Conservation (phyloP, 2,888 invertebrate species). For the Nipponacmea schrenckii region DNA sequence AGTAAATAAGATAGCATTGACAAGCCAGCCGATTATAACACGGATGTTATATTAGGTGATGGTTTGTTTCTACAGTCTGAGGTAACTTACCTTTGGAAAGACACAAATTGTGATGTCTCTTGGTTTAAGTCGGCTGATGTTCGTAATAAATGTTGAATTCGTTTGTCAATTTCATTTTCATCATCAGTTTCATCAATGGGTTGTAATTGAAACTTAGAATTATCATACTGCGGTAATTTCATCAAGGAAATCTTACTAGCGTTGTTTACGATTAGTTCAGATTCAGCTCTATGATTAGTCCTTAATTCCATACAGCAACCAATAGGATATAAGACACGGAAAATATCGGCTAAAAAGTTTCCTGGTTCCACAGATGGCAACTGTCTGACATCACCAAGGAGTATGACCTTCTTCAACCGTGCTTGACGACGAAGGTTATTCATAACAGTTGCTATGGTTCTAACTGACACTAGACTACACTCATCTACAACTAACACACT, state of each 20-base stretch:
- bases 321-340: constrained; percentile 21
- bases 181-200: constrained; percentile 11
- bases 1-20: no score
- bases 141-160: constrained; percentile 36
- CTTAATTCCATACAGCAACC: constrained; percentile 48
- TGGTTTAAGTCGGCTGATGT: constrained; percentile 39
- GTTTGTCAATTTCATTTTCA: constrained; percentile 27
- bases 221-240: constrained; percentile 44
- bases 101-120: constrained; percentile 55
- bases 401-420: constrained; percentile 46
- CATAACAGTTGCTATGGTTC: constrained; percentile 49
- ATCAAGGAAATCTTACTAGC: constrained; percentile 52
- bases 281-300: constrained; percentile 60
- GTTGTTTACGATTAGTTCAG: constrained; percentile 56
- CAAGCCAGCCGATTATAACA: no score
- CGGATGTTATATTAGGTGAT: no score
- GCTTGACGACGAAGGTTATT: constrained; percentile 45
- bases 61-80: no score
- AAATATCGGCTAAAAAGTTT: constrained; percentile 50
- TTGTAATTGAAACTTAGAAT: constrained; percentile 4
- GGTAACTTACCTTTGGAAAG: constrained; percentile 54
- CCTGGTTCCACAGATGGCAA: constrained; percentile 63
- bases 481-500: constrained; percentile 58
- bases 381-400: constrained; percentile 61
- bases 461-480: constrained; percentile 58